Base-by-base conservation (phyloP, 2,888 invertebrate genomes). In the Cancer borealis region DNA sequence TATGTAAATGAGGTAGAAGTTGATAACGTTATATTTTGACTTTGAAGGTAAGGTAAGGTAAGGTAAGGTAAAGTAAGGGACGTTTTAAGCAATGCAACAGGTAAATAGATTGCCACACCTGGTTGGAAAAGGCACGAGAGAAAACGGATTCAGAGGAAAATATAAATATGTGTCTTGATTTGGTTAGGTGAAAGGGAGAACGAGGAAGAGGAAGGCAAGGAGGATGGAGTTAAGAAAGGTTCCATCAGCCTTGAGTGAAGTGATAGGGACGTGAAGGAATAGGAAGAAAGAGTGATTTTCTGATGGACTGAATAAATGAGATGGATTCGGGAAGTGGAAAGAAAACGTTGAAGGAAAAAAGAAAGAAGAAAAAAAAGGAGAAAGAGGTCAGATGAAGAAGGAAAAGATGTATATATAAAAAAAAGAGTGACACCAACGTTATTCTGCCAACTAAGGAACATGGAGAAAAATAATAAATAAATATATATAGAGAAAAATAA, bases 291-390 rank as follows among this genome's bases (percentile, higher is more conserved):
- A 8, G 21, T 49, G 30, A 30, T 49, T n/a, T 89, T 12, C 3
- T 30, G 45, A 89, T 79, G 30, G 79, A 30, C 79, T 79, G 79
- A 26, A 79, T 79, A 79, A 21, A 79, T 79, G 79, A 79, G 30
- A 21, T 14, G 79, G 30, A 79, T 12, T 30, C 26, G 12, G 79
- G 26, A 26, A n/a, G 30, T 30, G 79, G 30, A 30, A 79, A 79
- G 79, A 30, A 73, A 26, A 21, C 26, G 30, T 26, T 26, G 30
- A 79, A 14, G 79, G 21, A 79, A 79, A 79, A 30, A 30, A 30
- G 79, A 54, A 54, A 14, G 39, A 54, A 14, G n/a, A n/a, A 54
- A 54, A 54, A 14, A 54, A 54, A 17, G 54, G 17, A 54, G 26
- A 79, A 79, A 26, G 79, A 79, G 79, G 12, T 30, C 30, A 66